phyloP scores from a whole-genome alignment of 2,888 invertebrate genomes.

The Eurytoma californica region DNA sequence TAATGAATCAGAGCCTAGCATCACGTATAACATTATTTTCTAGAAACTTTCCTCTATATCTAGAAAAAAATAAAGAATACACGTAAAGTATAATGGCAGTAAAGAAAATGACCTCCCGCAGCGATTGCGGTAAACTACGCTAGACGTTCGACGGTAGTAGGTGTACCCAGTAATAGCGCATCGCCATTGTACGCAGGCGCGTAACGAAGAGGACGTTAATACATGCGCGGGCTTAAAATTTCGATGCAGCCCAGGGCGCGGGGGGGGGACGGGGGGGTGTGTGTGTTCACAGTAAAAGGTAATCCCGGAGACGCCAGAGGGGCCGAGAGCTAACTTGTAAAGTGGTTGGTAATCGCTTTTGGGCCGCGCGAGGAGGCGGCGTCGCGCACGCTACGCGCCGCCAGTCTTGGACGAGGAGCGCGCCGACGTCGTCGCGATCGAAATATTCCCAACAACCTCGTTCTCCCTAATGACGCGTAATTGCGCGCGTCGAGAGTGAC shows the following conservation, averaged over 20 bases:
- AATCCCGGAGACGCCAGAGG: constrained; percentile 39
- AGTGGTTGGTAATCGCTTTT: constrained; percentile 54
- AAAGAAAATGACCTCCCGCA: too few species aligned
- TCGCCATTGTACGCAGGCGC: constrained; percentile 7
- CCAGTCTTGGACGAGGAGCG: not conserved
- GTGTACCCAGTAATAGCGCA: not conserved
- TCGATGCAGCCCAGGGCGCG: constrained; percentile 26
- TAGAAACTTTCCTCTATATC: too few species aligned
- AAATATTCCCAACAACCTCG: constrained; percentile 41
- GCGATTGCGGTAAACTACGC: too few species aligned
- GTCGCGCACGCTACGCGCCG: not conserved
- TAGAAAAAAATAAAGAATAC: too few species aligned
- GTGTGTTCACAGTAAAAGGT: constrained; percentile 3
- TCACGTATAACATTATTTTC: too few species aligned
- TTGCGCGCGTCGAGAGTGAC: constrained; percentile 16
- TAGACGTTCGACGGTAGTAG: not conserved
- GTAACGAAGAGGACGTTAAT: not conserved
- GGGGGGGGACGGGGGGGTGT: constrained; percentile 25
- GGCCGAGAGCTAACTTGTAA: constrained; percentile 50
- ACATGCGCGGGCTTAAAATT: constrained; percentile 28
- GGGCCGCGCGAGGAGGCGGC: not conserved
- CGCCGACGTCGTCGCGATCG: constrained; percentile 18
- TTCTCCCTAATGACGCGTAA: constrained; percentile 34
- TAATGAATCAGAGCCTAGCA: too few species aligned
- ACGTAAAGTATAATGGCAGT: not conserved